Evolutionary conservation across 2,113 vertebrate species (phyloP).

Genomic region (Phodopus roborovskii): DNA sequence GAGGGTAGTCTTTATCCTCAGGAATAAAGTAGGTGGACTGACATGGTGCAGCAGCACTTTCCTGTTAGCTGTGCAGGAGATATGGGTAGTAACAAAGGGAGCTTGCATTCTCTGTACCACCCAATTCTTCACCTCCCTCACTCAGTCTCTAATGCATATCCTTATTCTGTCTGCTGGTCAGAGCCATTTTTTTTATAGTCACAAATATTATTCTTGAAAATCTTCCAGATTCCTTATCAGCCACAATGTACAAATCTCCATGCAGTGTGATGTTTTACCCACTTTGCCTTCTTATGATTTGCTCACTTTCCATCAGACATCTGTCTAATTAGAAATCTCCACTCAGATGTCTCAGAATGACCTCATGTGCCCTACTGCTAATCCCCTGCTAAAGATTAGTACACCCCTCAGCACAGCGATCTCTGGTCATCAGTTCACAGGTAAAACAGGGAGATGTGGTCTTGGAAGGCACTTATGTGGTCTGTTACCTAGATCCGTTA

Average conservation of each 20-base stretch:
- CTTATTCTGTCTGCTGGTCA: not conserved
- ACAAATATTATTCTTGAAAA: not conserved
- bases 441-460: not conserved
- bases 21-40: not conserved
- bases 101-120: not conserved
- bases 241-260: not conserved
- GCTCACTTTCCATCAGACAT: not conserved
- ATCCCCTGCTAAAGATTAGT: not conserved
- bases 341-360: not conserved
- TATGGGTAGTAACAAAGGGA: not conserved
- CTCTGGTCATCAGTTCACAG: not conserved
- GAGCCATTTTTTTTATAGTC: not conserved
- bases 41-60: not conserved
- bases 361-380: not conserved
- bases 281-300: not conserved
- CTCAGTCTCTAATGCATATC: fast-evolving
- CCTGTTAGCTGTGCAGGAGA: not conserved
- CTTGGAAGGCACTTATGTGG: not conserved
- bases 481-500: not conserved
- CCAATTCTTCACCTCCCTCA: not conserved
- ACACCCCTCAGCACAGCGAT: not conserved
- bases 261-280: not conserved
- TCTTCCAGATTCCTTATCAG: not conserved
- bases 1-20: not conserved
- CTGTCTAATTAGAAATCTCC: not conserved